Conservation (phyloP, 1,140 invertebrate genomes). For the Drosophila bocki region DNA sequence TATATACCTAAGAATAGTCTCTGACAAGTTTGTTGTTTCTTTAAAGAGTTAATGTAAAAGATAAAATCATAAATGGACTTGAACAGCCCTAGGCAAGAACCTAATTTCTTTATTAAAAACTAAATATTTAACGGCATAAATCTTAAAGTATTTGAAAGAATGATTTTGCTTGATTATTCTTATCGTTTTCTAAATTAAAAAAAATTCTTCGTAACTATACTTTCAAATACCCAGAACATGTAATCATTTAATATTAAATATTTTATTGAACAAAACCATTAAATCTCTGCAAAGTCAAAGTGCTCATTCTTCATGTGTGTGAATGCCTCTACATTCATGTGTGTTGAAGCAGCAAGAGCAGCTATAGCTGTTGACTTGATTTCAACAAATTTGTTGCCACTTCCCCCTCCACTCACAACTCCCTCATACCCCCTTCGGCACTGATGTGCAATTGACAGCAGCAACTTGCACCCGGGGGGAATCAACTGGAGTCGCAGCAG, state of each 20-base stretch:
- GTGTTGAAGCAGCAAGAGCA: constrained; percentile 3
- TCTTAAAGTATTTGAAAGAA: too few relatives aligned
- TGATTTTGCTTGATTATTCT: neutral
- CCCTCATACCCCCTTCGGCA: constrained; percentile 36
- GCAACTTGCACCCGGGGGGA: constrained; percentile 64
- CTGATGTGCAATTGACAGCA: constrained; percentile 72
- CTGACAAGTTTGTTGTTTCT: too few relatives aligned
- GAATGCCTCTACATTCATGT: neutral
- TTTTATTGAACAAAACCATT: neutral
- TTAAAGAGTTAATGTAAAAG: too few relatives aligned
- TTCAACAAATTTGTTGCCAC: constrained; percentile 66
- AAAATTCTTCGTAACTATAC: too few relatives aligned
- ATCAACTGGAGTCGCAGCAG: constrained; percentile 50
- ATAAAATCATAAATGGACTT: too few relatives aligned
- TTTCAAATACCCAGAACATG: too few relatives aligned
- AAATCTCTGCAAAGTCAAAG: neutral
- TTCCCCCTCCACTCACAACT: neutral
- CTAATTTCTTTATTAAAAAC: neutral
- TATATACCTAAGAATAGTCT: too few relatives aligned
- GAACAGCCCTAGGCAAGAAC: neutral
- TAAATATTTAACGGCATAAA: too few relatives aligned
- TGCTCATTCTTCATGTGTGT: neutral
- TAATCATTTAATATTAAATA: neutral
- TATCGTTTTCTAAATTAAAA: neutral
- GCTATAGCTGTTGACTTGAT: constrained; percentile 39